phyloP scores from a whole-genome alignment of 2,888 invertebrate genomes.

The Venusia cambrica region DNA sequence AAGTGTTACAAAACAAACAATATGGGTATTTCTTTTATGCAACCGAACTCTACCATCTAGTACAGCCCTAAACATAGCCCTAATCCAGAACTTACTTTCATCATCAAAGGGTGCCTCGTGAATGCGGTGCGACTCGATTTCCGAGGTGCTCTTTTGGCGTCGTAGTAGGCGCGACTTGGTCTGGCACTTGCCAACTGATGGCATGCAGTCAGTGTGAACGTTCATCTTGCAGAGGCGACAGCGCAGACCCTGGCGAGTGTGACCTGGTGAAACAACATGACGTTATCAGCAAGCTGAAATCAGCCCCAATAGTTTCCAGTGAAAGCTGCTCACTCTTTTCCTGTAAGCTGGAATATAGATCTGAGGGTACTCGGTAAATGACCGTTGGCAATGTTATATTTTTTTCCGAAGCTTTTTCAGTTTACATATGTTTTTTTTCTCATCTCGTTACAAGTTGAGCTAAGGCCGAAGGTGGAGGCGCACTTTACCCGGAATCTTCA shows the following conservation, averaged over 20 bases:
- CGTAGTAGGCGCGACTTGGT: slow-evolving; percentile 91
- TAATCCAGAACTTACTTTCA: slow-evolving; percentile 87
- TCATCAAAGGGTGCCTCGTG: slow-evolving; percentile 84
- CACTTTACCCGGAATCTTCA: no score
- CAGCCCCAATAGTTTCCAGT: no score
- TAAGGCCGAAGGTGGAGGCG: no score
- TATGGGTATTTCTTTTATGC: slow-evolving; percentile 8
- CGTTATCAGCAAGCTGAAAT: no score
- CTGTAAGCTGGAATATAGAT: no score
- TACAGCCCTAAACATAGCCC: background rate
- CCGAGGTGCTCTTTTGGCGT: slow-evolving; percentile 94
- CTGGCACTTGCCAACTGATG: slow-evolving; percentile 91
- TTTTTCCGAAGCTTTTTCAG: no score
- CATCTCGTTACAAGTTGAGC: no score
- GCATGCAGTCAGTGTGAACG: slow-evolving; percentile 93
- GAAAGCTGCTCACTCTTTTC: no score
- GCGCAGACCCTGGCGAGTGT: slow-evolving; percentile 93
- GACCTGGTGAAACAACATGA: slow-evolving; percentile 80
- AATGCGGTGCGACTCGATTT: slow-evolving; percentile 86
- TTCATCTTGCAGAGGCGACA: slow-evolving; percentile 96
- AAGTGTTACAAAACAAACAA: no score
- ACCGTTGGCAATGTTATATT: no score
- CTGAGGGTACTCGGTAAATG: no score
- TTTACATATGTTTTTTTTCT: no score
- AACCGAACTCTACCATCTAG: background rate